Evolutionary conservation across 2,888 invertebrate species (phyloP), one percentile per base, ranked within the genome.

Genomic region (Drymonia ruficornis): DNA sequence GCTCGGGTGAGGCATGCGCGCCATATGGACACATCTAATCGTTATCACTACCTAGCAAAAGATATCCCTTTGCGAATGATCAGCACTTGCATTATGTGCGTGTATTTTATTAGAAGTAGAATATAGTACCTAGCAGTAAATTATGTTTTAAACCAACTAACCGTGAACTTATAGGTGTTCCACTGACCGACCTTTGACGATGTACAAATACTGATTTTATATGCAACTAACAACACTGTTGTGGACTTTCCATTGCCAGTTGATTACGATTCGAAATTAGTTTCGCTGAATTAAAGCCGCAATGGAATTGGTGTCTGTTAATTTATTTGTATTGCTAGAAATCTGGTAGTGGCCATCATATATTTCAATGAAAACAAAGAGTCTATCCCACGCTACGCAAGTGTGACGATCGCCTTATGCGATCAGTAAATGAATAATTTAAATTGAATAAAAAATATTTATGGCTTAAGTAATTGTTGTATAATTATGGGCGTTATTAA

Each of bases 341-440:
- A 13, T 11, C 0, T n/a, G 46, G 28, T 44, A 18, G 52, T 65
- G 54, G n/a, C 11, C 13, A 49, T 55, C 49, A 58, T 49, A 56
- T 63, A 67, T 64, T 57, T 70, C 31, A 67, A 66, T 64, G 62
- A 64, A 67, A 76, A 77, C 75, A 78, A 73, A 65, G 76, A 65
- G 58, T 57, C 46, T 51, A 67, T 81, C 81, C 74, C 84, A 84
- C 83, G 83, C 73, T 63, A 80, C 52, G 76, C 74, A 78, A 81
- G 71, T 78, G 79, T 82, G 78, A 81, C 83, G 70, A 81, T 82
- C 80, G 66, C 60, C 59, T 53, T 67, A 70, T 67, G 64, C 65
- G 59, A 80, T 81, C 75, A 59, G 47, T 15, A 49, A 56, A 60
- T n/a, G n/a, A n/a, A n/a, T n/a, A n/a, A n/a, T n/a, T 62, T 50